A percentile compares a stretch with the other conserved stretches of the same genome.
Evolutionary conservation across 2,797 vertebrate genomes (phyloP).

Genomic region (Propithecus deckenii): DNA sequence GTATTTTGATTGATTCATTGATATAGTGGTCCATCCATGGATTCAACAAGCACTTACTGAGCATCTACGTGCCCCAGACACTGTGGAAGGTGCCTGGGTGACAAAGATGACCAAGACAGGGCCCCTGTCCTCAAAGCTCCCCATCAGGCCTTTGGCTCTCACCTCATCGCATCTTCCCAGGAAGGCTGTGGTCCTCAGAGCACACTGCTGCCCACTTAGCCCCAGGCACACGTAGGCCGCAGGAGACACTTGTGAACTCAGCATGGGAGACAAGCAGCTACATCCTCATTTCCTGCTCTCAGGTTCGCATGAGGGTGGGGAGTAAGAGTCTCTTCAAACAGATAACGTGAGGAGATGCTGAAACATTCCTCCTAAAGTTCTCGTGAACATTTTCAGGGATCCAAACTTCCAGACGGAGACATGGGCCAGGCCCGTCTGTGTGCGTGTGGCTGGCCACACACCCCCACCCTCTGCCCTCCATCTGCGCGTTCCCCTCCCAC

Average conservation of each 20-base stretch:
- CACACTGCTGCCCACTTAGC: not conserved
- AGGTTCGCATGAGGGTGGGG: not conserved
- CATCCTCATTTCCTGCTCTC: not conserved
- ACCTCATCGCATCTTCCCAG: not conserved
- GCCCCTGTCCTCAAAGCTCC: not conserved
- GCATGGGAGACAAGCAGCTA: not conserved
- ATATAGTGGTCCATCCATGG: not conserved
- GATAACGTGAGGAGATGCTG: not conserved
- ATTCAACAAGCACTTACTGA: not conserved
- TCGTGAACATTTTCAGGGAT: not conserved
- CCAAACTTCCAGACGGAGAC: not conserved
- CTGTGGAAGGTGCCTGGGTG: no score
- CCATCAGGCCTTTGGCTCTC: not conserved
- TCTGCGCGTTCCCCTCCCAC: fast-evolving
- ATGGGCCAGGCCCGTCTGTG: not conserved
- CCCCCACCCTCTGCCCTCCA: not conserved
- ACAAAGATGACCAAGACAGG: not conserved
- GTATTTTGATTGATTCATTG: not conserved
- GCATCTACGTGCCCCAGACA: not conserved
- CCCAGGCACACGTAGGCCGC: not conserved
- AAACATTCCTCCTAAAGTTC: not conserved
- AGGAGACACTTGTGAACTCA: not conserved
- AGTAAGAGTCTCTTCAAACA: no score
- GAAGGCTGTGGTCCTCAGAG: not conserved
- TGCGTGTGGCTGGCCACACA: not conserved